These are phyloP conservation scores for Acrocephalus scirpaceus DNA, from an alignment of 2,797 vertebrate genomes.

Conservation along the genomic window DNA sequence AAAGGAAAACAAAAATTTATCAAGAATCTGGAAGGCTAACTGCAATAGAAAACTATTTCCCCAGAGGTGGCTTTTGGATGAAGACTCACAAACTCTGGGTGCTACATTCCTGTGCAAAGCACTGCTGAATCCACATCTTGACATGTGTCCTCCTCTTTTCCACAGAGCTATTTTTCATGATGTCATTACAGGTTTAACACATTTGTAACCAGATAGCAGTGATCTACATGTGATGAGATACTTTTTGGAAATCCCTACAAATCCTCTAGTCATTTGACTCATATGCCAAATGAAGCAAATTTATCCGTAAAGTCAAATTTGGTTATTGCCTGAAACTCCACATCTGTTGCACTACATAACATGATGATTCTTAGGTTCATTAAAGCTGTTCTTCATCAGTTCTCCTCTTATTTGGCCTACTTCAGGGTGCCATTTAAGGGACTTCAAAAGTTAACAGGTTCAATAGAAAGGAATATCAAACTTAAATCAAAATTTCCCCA, in stretches of 20 bases:
- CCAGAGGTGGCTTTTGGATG: not conserved
- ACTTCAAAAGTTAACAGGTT: not conserved
- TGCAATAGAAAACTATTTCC: not conserved
- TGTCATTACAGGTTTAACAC: not conserved
- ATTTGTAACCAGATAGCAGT: not conserved
- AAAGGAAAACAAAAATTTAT: not conserved
- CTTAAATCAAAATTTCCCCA: not conserved
- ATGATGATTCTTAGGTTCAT: not conserved
- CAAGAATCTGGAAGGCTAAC: not conserved
- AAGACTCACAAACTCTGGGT: not conserved
- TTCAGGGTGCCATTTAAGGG: not conserved
- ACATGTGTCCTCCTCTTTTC: not conserved
- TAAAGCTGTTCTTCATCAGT: not conserved
- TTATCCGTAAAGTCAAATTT: not conserved
- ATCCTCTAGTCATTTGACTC: not conserved
- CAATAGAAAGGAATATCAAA: not conserved
- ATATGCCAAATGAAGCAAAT: not conserved
- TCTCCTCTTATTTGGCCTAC: not conserved
- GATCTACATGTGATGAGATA: not conserved
- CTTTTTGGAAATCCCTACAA: not conserved
- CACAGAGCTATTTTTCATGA: not conserved
- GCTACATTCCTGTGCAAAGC: not conserved
- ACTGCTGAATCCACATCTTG: not conserved
- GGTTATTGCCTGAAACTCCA: not conserved
- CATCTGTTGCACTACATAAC: not conserved